These are phyloP conservation scores for Osmerus eperlanus DNA, from an alignment of 2,113 vertebrate genomes.

Conservation along the genomic window DNA sequence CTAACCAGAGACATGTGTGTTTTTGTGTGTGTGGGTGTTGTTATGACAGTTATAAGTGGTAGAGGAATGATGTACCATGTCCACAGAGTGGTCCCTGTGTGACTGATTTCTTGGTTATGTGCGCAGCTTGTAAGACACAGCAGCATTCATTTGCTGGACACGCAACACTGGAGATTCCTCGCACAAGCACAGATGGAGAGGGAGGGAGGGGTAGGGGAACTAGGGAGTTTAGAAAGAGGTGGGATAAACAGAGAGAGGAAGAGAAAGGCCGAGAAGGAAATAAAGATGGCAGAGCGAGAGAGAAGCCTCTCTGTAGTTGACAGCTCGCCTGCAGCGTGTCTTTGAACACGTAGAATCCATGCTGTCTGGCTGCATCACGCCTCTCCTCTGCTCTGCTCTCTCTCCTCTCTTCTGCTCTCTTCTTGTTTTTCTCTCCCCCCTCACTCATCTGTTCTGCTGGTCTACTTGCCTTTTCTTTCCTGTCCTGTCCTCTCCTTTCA, in stretches of 20 bases:
- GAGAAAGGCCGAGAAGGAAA: neutral
- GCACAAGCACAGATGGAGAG: neutral
- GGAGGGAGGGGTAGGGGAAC: neutral
- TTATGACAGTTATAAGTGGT: neutral
- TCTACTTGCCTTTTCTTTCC: too few species aligned
- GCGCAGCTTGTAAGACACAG: neutral
- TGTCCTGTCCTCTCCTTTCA: neutral
- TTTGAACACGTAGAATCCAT: slow-evolving; percentile 7
- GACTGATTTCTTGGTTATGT: neutral
- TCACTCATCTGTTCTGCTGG: too few species aligned
- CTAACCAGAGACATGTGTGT: too few species aligned
- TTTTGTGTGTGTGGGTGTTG: neutral
- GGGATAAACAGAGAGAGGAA: slow-evolving; percentile 6
- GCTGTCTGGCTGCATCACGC: neutral
- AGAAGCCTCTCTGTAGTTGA: neutral
- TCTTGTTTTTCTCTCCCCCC: too few species aligned
- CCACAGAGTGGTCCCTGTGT: neutral
- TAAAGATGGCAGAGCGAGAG: neutral
- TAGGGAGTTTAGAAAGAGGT: neutral
- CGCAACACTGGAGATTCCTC: neutral
- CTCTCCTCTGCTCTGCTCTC: neutral
- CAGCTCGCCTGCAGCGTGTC: neutral
- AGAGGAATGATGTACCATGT: neutral
- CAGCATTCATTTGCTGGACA: neutral
- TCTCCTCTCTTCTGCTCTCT: neutral